A percentile compares a stretch with the other conserved stretches of the same genome.
phyloP scores from a whole-genome alignment of 92 coral and sea anemone species.

The Palythoa caribaeorum region DNA sequence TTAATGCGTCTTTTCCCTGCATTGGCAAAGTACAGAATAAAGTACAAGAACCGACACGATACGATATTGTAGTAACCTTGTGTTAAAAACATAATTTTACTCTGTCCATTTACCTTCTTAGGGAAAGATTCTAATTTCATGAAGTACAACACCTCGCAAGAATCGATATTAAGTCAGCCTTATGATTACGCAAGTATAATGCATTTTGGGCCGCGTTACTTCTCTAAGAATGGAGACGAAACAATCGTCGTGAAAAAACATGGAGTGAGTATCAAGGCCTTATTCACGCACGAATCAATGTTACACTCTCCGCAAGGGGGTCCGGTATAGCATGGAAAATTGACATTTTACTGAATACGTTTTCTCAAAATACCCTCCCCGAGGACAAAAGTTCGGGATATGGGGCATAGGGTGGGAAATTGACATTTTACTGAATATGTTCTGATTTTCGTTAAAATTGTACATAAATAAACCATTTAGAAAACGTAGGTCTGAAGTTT shows the following conservation, averaged over 20 bases:
- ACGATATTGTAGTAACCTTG: background rate
- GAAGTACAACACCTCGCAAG: slow-evolving; percentile 15
- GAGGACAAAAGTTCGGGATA: no score
- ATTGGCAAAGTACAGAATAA: no score
- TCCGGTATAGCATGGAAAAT: no score
- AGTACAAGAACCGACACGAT: no score
- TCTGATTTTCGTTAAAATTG: no score
- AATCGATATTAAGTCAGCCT: background rate
- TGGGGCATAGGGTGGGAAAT: no score
- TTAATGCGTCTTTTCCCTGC: no score
- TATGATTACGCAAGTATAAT: slow-evolving; percentile 31
- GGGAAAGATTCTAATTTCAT: slow-evolving; percentile 19
- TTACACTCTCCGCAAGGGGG: background rate
- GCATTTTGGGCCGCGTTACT: slow-evolving; percentile 24
- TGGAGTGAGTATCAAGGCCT: background rate
- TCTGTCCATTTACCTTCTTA: background rate
- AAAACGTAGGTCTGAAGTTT: no score
- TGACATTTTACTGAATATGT: no score
- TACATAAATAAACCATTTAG: no score
- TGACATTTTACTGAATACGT: no score
- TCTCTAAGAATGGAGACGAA: slow-evolving; percentile 22
- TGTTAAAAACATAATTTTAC: background rate
- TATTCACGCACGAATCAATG: background rate
- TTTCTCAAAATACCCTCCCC: no score
- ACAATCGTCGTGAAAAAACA: slow-evolving; percentile 15